phyloP scores from a whole-genome alignment of 2,888 invertebrate species.

The Eumacrocentrus americanus region DNA sequence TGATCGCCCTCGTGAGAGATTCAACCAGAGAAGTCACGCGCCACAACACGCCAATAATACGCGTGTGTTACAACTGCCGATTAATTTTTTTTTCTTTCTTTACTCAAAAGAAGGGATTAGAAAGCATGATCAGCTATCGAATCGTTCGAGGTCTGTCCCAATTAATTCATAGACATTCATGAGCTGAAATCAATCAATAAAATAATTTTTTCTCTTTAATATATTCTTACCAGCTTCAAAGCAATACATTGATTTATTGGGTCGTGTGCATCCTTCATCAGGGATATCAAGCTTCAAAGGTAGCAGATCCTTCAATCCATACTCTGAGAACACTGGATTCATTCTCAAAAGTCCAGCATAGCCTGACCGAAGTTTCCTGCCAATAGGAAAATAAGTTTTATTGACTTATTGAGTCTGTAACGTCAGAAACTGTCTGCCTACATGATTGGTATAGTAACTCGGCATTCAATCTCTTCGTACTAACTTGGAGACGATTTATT shows the following conservation, averaged over 20 bases:
- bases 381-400: constrained; percentile 34
- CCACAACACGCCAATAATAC: constrained; percentile 15
- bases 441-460: not conserved
- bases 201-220: too few species aligned
- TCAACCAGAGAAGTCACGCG: constrained; percentile 13
- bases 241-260: constrained; percentile 88
- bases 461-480: constrained; percentile 7
- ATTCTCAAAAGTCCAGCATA: constrained; percentile 83
- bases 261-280: constrained; percentile 90
- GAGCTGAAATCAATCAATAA: not conserved
- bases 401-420: not conserved
- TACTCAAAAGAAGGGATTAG: constrained; percentile 15
- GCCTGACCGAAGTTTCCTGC: constrained; percentile 80
- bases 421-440: not conserved
- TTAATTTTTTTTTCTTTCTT: constrained; percentile 16
- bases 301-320: constrained; percentile 84
- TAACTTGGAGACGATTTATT: not conserved
- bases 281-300: constrained; percentile 88
- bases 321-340: constrained; percentile 88
- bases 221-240: constrained; percentile 84
- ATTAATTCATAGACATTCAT: not conserved
- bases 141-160: not conserved
- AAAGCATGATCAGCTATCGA: constrained; percentile 6
- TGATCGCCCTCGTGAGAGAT: constrained; percentile 5
- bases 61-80: constrained; percentile 21